Percentiles rank a stretch among this genome's conserved stretches.
These are phyloP conservation scores for Schizothorax lantsangensis DNA, from an alignment of 2,797 vertebrate genomes.

Conservation along the genomic window DNA sequence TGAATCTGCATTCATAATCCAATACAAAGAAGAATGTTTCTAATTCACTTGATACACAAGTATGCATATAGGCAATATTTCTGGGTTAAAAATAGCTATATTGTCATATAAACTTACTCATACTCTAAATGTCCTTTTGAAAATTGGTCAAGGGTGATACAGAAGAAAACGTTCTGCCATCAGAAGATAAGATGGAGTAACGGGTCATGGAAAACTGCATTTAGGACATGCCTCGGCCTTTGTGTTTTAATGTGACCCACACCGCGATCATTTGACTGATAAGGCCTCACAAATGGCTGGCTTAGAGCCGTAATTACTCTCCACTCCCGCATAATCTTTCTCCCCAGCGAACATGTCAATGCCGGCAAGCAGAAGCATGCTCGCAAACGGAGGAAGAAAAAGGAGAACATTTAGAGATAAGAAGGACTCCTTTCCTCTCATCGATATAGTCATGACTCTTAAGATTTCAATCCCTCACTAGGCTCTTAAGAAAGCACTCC, in stretches of 20 bases:
- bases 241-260: slow-evolving; percentile 66
- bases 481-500: slow-evolving; percentile 63
- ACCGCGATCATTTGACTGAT: slow-evolving; percentile 65
- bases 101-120: neutral
- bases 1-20: neutral
- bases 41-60: neutral
- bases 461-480: slow-evolving; percentile 54
- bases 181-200: slow-evolving; percentile 20
- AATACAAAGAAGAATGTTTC: neutral
- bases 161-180: neutral
- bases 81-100: neutral
- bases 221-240: slow-evolving; percentile 29
- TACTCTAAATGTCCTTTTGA: neutral
- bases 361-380: slow-evolving; percentile 53
- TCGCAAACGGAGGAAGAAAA: slow-evolving; percentile 57
- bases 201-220: neutral
- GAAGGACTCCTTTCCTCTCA: slow-evolving; percentile 52
- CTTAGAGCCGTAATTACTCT: slow-evolving; percentile 69
- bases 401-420: slow-evolving; percentile 70
- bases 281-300: slow-evolving; percentile 64
- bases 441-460: slow-evolving; percentile 49
- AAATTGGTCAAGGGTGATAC: neutral
- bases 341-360: slow-evolving; percentile 64
- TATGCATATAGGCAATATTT: neutral
- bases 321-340: slow-evolving; percentile 65